Conservation (phyloP, 2,888 invertebrate species). For the Chrysolina oricalcia region DNA sequence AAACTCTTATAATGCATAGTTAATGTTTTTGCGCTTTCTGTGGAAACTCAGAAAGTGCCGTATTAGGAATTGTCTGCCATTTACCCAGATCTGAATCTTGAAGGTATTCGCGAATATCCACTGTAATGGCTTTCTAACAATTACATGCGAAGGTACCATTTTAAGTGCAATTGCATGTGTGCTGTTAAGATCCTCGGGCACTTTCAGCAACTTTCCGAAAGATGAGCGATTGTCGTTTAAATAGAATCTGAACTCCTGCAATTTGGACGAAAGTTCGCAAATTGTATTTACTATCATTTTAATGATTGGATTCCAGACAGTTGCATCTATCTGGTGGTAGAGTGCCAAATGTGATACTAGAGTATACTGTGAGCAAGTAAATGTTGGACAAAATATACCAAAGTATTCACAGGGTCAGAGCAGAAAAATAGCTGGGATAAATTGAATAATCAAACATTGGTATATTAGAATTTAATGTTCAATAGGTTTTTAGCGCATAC, state of each 20-base stretch:
- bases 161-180: constrained; percentile 51
- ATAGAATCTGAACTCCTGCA: neutral
- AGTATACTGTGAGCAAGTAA: no score
- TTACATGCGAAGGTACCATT: neutral
- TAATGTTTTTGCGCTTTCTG: neutral
- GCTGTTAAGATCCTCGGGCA: constrained; percentile 39
- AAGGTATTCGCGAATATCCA: neutral
- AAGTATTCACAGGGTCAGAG: no score
- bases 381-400: no score
- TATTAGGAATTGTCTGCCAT: no score
- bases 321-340: neutral
- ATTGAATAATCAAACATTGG: no score
- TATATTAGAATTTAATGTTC: no score
- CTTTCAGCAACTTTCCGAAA: constrained; percentile 39
- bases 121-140: neutral
- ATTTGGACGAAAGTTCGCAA: neutral
- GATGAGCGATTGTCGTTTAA: constrained; percentile 33
- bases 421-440: no score
- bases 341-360: neutral
- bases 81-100: neutral
- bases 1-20: no score
- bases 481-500: no score
- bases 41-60: neutral
- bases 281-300: neutral
- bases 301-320: neutral